A percentile compares a stretch with the other conserved stretches of the same genome.
phyloP scores from a whole-genome alignment of 2,888 invertebrate genomes.

The Agrochola macilenta region DNA sequence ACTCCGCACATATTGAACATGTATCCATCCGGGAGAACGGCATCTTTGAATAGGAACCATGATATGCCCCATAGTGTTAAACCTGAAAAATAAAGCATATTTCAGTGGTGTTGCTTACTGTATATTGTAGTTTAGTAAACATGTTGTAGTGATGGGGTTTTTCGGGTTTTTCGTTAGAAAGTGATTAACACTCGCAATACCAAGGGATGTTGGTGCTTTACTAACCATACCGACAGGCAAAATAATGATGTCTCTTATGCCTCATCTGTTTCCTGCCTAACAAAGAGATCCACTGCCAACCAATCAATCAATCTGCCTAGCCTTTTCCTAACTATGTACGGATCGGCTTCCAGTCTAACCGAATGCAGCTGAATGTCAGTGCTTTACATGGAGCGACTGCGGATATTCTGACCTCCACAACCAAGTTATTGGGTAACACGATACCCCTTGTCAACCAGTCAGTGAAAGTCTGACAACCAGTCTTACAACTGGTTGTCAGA shows the following conservation, averaged over 20 bases:
- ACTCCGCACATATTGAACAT: slow-evolving; percentile 82
- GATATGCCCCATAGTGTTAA: slow-evolving; percentile 82
- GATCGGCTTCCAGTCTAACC: background rate
- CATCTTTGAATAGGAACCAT: slow-evolving; percentile 82
- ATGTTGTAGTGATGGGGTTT: too few species aligned
- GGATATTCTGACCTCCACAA: background rate
- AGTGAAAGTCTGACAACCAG: too few species aligned
- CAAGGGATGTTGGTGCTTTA: too few species aligned
- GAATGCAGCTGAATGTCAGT: background rate
- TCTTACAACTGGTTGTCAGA: background rate
- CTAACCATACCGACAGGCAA: too few species aligned
- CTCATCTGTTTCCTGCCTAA: too few species aligned
- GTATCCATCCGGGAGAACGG: slow-evolving; percentile 79
- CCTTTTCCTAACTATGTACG: background rate
- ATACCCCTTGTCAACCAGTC: background rate
- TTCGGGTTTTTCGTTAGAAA: too few species aligned
- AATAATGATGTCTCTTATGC: too few species aligned
- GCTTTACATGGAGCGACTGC: background rate
- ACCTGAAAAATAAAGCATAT: slow-evolving; percentile 74
- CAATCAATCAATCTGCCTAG: background rate
- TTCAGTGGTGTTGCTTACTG: background rate
- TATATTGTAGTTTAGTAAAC: too few species aligned
- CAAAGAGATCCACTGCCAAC: too few species aligned
- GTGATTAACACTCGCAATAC: too few species aligned
- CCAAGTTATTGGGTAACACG: background rate